These are phyloP conservation scores for Ypsolopha sequella DNA, from an alignment of 2,888 invertebrate species.

Conservation along the genomic window DNA sequence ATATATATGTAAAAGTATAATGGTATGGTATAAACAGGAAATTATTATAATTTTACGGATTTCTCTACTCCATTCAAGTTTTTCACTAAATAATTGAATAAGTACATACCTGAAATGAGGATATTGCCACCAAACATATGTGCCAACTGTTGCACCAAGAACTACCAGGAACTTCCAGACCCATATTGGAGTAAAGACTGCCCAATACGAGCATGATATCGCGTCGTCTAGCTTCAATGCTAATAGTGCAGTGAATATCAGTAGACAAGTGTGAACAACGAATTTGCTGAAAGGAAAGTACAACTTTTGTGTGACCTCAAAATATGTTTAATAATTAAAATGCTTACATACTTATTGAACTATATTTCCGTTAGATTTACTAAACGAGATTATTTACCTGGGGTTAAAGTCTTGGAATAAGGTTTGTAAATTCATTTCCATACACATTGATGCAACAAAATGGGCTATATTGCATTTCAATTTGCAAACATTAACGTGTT, in stretches of 20 bases:
- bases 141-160: constrained; percentile 90
- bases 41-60: too few species aligned
- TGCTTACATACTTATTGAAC: not conserved
- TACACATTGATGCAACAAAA: constrained; percentile 32
- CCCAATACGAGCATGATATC: constrained; percentile 95
- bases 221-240: constrained; percentile 90
- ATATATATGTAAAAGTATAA: too few species aligned
- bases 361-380: not conserved
- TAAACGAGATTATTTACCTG: constrained; percentile 69
- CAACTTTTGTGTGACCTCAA: constrained; percentile 10
- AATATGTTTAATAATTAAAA: not conserved
- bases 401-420: constrained; percentile 94
- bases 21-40: too few species aligned
- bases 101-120: constrained; percentile 88
- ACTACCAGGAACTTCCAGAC: constrained; percentile 96
- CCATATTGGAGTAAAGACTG: constrained; percentile 97
- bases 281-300: constrained; percentile 86
- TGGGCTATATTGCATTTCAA: too few species aligned
- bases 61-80: too few species aligned
- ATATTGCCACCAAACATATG: constrained; percentile 95
- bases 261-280: constrained; percentile 92
- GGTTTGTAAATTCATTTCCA: constrained; percentile 88
- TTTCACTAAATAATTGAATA: not conserved
- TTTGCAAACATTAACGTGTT: too few species aligned
- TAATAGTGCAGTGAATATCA: constrained; percentile 91